Conservation (phyloP, 2,888 invertebrate genomes). For the Dryocosmus kuriphilus region DNA sequence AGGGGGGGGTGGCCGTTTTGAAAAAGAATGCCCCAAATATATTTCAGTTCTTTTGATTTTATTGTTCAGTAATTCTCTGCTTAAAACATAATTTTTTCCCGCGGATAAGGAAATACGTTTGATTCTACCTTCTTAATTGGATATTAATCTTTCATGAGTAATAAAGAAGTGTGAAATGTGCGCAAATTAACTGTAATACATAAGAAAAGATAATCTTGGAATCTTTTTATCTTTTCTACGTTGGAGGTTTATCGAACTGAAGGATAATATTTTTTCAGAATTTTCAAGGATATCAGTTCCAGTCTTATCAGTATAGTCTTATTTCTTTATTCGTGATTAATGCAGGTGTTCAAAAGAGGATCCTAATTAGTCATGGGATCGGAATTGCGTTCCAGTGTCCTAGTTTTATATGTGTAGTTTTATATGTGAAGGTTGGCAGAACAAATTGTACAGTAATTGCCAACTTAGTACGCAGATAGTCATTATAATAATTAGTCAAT, state of each 20-base stretch:
- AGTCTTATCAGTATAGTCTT: neutral
- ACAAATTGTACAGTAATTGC: neutral
- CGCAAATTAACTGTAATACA: neutral
- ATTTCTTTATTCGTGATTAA: constrained; percentile 3
- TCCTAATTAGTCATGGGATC: constrained; percentile 27
- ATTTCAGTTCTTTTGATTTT: no score
- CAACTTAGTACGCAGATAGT: neutral
- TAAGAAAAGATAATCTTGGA: neutral
- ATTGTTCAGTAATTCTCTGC: no score
- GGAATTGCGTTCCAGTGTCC: constrained; percentile 26
- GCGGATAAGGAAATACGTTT: neutral
- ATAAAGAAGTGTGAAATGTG: constrained; percentile 1
- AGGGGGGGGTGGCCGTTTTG: no score
- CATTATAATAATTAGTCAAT: neutral
- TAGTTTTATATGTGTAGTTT: neutral
- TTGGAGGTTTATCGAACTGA: constrained; percentile 21
- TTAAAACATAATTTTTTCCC: no score
- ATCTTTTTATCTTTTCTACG: no score
- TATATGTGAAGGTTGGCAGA: neutral
- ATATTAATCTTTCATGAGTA: constrained; percentile 14
- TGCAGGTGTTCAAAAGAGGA: constrained; percentile 16
- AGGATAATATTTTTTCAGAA: neutral
- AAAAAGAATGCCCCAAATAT: no score
- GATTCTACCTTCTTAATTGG: constrained; percentile 13
- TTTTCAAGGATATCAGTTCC: neutral